These are phyloP conservation scores for Shargacucullia verbasci DNA, from an alignment of 2,888 invertebrate species.

Conservation along the genomic window DNA sequence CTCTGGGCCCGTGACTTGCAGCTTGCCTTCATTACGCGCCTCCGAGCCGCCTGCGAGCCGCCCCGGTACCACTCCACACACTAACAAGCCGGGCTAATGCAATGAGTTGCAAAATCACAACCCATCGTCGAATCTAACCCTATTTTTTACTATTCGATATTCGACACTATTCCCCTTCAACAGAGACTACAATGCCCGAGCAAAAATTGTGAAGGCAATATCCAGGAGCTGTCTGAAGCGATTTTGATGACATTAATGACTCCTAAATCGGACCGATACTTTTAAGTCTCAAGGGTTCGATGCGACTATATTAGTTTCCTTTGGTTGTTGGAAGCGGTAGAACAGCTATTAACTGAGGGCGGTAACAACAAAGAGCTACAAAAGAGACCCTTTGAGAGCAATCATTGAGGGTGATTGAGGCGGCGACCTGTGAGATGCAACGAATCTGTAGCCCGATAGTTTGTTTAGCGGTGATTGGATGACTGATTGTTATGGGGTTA, in stretches of 20 bases:
- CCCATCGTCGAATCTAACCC: slow-evolving; percentile 56
- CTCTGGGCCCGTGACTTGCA: slow-evolving; percentile 85
- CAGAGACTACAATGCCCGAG: slow-evolving; percentile 61
- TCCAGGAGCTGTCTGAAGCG: slow-evolving; percentile 80
- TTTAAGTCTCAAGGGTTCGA: slow-evolving; percentile 72
- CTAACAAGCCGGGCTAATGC: slow-evolving; percentile 89
- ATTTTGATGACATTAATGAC: slow-evolving; percentile 87
- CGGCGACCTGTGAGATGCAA: slow-evolving; percentile 67
- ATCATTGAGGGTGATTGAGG: slow-evolving; percentile 77
- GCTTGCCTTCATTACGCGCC: slow-evolving; percentile 82
- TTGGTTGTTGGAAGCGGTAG: slow-evolving; percentile 58
- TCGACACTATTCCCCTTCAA: slow-evolving; percentile 56
- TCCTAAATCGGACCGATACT: slow-evolving; percentile 75
- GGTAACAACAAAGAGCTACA: slow-evolving; percentile 78
- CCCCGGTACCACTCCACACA: slow-evolving; percentile 62
- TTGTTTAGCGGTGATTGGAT: slow-evolving; percentile 63
- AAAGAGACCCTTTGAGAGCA: slow-evolving; percentile 70
- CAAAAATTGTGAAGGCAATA: slow-evolving; percentile 52
- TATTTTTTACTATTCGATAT: slow-evolving; percentile 57
- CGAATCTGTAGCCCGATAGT: slow-evolving; percentile 61
- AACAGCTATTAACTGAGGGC: slow-evolving; percentile 75
- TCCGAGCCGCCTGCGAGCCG: slow-evolving; percentile 55
- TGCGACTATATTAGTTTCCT: slow-evolving; percentile 76
- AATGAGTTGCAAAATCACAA: slow-evolving; percentile 85
- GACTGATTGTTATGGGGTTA: slow-evolving; percentile 47